Conservation (phyloP, 1,140 invertebrate species). For the Drosophila melanogaster region DNA sequence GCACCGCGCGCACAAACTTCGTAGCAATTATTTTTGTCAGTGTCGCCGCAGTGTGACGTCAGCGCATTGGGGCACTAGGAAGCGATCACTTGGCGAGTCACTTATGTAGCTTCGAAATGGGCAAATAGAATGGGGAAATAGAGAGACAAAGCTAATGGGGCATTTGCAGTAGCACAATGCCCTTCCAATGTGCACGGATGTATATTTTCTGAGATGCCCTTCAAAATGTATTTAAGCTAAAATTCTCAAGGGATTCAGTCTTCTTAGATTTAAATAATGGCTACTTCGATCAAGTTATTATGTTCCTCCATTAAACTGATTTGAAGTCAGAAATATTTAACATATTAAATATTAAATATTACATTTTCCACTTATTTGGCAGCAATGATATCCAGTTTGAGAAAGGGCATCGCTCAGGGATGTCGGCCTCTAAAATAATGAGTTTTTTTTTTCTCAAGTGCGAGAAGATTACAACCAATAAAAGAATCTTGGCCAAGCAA, state of each 20-base stretch:
- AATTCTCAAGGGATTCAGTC: no score
- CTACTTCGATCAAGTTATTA: no score
- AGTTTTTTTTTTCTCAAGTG: neutral
- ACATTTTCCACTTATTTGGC: neutral
- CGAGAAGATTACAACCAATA: slow-evolving; percentile 23
- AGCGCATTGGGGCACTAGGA: slow-evolving; percentile 26
- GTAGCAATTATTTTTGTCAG: slow-evolving; percentile 31
- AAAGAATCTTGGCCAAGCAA: slow-evolving; percentile 38
- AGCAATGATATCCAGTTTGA: neutral
- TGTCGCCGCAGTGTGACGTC: slow-evolving; percentile 31
- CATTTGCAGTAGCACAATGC: neutral
- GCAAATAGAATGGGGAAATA: slow-evolving; percentile 3
- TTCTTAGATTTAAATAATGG: no score
- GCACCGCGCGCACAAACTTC: neutral
- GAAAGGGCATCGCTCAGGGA: neutral
- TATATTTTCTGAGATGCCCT: neutral
- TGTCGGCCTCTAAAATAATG: neutral
- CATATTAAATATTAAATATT: neutral
- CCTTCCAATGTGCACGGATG: neutral
- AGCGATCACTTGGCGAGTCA: slow-evolving; percentile 16
- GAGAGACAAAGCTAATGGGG: neutral
- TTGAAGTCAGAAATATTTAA: no score
- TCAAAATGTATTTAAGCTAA: no score
- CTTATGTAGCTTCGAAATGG: neutral
- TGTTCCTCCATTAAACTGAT: no score